Conservation (phyloP, 2,888 invertebrate genomes). For the Lepidocyrtoides sp. region DNA sequence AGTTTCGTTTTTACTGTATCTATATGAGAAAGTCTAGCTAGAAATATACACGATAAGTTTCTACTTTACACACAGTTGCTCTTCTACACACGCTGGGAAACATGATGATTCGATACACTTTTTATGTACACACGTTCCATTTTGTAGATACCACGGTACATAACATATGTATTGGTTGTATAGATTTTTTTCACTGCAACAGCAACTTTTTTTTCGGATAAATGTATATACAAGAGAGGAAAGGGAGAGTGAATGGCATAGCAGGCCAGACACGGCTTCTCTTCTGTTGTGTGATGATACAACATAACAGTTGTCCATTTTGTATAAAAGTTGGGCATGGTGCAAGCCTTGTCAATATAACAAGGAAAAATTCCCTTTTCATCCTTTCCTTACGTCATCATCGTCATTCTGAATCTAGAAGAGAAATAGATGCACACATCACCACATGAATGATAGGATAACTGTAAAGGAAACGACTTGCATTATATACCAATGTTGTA, state of each 20-base stretch:
- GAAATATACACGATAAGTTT: neutral
- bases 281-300: neutral
- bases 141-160: neutral
- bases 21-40: too few species aligned
- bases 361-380: constrained; percentile 27
- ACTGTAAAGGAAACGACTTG: neutral
- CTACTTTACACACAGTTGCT: neutral
- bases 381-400: constrained; percentile 17
- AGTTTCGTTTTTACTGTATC: neutral
- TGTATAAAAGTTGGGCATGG: neutral
- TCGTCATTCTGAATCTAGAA: neutral
- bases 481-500: neutral
- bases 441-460: neutral
- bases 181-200: constrained; percentile 18
- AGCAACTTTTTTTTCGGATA: constrained; percentile 12
- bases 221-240: neutral
- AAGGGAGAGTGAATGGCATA: neutral
- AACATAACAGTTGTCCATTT: constrained; percentile 43
- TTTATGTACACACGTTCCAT: constrained; percentile 6
- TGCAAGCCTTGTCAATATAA: constrained; percentile 35
- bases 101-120: constrained; percentile 22
- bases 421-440: neutral
- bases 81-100: neutral
- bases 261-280: neutral
- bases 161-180: constrained; percentile 9